Base-by-base conservation (phyloP, 2,113 vertebrate species). In the Poecilia latipinna region DNA sequence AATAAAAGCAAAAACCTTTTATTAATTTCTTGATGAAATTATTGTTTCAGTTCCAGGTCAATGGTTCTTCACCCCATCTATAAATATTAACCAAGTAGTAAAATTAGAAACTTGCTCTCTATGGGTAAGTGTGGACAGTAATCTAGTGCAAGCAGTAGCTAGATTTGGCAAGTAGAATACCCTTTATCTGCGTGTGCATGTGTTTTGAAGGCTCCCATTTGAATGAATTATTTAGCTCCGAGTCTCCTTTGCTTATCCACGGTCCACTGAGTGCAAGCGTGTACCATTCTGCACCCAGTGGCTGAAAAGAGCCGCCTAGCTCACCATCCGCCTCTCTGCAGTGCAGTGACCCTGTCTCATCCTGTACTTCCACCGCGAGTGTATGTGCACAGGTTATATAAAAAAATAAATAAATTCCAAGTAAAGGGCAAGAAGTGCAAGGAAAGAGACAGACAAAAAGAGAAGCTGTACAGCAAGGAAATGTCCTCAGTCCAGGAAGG, bases 211-310 rank as follows among this genome's bases (percentile, higher is more conserved):
- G 75, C 89, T 91, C 77, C 80, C 82, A 70, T 80, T 86, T 82
- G 78, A 85, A 89, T 93, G 82, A 92, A 93, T 93, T 91, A 93
- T 93, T 93, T 92, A 93, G 75, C 75, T 73, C 37, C 82, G 84
- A 92, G 91, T 93, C 91, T 93, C 89, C 89, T 93, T 87, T 82
- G 85, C 87, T 93, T 93, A 93, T 88, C 84, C 84, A 90, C 74
- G 82, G 88, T 89, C 67, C 75, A 73, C 86, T 86, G 90, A 68
- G 87, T 70, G 22, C 73, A 65, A 88, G 89, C 90, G 82, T 85
- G 35, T 83, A 88, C n/a, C 60, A 72, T 78, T 87, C 88, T 82
- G 86, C 86, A 89, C 83, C 68, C 64, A 44, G 67, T 67, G 70
- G 83, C 90, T 76, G 78, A 75, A 88, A 84, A 91, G 90, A 86